These are phyloP conservation scores for Karalla daura DNA, from an alignment of 2,797 vertebrate species.

Conservation along the genomic window DNA sequence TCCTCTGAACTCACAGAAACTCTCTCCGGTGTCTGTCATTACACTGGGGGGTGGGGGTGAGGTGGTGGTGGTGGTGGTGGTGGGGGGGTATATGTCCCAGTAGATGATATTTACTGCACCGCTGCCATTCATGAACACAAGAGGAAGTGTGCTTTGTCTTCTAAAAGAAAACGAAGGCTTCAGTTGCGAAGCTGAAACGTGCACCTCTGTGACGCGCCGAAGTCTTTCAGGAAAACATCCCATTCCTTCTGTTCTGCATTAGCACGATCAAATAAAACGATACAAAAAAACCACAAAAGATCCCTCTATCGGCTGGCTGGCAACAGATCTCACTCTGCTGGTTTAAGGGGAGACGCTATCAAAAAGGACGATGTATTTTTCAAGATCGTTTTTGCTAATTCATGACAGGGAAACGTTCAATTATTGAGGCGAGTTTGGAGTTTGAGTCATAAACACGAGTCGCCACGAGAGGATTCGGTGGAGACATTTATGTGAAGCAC, in stretches of 20 bases:
- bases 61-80: too few species aligned
- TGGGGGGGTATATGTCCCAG: too few species aligned
- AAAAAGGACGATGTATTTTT: constrained; percentile 66
- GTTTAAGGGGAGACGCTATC: constrained; percentile 27
- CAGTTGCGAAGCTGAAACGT: constrained; percentile 19
- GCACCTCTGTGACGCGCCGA: constrained; percentile 20
- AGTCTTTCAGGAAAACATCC: constrained; percentile 40
- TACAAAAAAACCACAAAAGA: too few species aligned
- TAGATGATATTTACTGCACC: constrained; percentile 41
- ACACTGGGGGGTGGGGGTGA: constrained; percentile 47
- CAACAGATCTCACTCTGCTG: constrained; percentile 12
- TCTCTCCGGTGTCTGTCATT: constrained; percentile 34
- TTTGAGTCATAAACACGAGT: constrained; percentile 47
- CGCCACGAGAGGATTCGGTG: constrained; percentile 42
- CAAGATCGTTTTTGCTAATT: constrained; percentile 69
- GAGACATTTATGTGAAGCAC: constrained; percentile 50
- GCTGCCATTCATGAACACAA: constrained; percentile 46
- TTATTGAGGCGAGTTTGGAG: constrained; percentile 65
- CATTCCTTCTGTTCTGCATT: constrained; percentile 49
- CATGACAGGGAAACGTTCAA: constrained; percentile 58
- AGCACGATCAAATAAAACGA: constrained; percentile 45
- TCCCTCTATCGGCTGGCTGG: constrained; percentile 13
- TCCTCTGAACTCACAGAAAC: constrained; percentile 45
- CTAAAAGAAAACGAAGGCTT: constrained; percentile 24
- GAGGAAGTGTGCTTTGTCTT: constrained; percentile 31